Conservation (phyloP, 2,797 vertebrate species). For the Oreochromis grahami region DNA sequence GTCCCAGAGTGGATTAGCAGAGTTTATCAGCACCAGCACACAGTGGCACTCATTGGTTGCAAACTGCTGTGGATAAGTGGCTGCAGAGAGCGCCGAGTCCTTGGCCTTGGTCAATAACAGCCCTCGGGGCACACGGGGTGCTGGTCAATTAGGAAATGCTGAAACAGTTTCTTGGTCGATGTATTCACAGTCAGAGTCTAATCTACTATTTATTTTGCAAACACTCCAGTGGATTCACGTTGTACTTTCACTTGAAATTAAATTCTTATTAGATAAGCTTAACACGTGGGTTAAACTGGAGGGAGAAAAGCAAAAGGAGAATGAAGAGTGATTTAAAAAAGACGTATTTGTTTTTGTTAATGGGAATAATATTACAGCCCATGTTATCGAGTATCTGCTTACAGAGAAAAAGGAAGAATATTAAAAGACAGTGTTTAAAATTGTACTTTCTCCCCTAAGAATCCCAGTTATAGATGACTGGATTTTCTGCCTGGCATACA, state of each 20-base stretch:
- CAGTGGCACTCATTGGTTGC: conserved; percentile 36
- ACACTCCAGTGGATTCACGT: neutral
- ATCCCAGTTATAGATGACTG: neutral
- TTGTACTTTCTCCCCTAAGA: neutral
- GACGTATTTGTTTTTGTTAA: neutral
- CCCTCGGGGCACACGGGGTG: conserved; percentile 19
- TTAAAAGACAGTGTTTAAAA: neutral
- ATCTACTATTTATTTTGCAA: conserved; percentile 11
- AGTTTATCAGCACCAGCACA: conserved; percentile 66
- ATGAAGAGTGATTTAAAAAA: neutral
- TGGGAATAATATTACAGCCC: neutral
- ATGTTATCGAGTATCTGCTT: neutral
- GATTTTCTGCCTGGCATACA: neutral
- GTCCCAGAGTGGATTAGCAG: conserved; percentile 60
- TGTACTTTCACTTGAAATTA: neutral
- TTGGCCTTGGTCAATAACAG: conserved; percentile 53
- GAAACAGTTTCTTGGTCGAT: conserved; percentile 38
- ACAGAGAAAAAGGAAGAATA: neutral
- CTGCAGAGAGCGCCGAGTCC: conserved; percentile 40
- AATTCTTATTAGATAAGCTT: neutral
- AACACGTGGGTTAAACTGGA: neutral
- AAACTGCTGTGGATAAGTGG: conserved; percentile 43
- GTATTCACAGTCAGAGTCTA: conserved; percentile 19
- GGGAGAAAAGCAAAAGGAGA: neutral
- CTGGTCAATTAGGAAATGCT: conserved; percentile 49